Base-by-base conservation (phyloP, 53 echinoderm and acorn worm species). In the Patiria pectinifera region DNA sequence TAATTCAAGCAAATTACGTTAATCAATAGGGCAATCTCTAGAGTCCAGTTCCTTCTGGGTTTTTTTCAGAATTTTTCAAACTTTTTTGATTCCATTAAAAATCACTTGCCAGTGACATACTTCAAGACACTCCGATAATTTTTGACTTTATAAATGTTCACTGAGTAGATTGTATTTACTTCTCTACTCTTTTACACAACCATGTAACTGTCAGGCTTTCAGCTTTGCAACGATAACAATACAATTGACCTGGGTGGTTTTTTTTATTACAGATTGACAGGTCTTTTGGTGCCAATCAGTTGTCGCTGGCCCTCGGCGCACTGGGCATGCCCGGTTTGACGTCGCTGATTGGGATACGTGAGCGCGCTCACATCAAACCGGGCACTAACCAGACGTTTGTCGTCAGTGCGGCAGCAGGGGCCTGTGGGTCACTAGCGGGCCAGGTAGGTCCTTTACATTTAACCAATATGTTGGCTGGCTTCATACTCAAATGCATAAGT, bases 271-370 rank as follows among this genome's bases (percentile, higher is more conserved):
- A 95, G 95, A 93, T 95, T 69, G 95, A 95, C 69, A 87, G 86
- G 63, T 91, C 96, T 2, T 26, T 94, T 19, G 84, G 91, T 44
- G 91, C 82, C 69, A 94, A 94, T 66, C 96, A 91, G 45, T 59
- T 78, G 35, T 96, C 96, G 13, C 86, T 96, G 69, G 94, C 94
- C 60, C 76, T 96, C 11, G 96, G 96, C 74, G 94, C 94, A 19
- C 59, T 94, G 69, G 96, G 96, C 58, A 93, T 96, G 93, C 96
- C 96, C 16, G 96, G 96, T 3, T 77, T 96, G 11, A 96, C 96
- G 70, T 90, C 96, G 4, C 91, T 96, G 22, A 70, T 96, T 22
- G 96, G 96, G 12, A 87, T 96, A 85, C 84, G 89, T 83, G 78
- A 93, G 80, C 93, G 94, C 71, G 96, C 94, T 69, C 72, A 94